These are phyloP conservation scores for Operophtera brumata DNA, from an alignment of 2,888 invertebrate genomes.

Conservation along the genomic window DNA sequence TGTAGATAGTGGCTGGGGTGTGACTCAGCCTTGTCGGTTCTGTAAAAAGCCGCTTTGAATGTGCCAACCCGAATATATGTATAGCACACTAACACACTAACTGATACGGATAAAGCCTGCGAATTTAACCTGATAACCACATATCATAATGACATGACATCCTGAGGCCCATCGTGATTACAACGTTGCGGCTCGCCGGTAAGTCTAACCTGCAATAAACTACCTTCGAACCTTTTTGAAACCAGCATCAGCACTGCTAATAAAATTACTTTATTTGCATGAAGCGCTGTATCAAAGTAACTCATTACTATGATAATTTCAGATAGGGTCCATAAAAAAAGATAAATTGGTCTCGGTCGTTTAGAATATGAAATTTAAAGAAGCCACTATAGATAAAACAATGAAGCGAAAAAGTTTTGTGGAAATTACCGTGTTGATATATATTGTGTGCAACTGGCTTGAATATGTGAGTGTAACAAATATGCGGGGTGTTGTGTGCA, in stretches of 20 bases:
- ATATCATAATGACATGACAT: constrained; percentile 33
- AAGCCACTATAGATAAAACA: constrained; percentile 14
- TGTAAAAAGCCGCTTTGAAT: not conserved
- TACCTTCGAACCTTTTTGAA: constrained; percentile 14
- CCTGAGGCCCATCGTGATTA: constrained; percentile 38
- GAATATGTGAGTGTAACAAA: constrained; percentile 21
- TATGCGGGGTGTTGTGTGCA: constrained; percentile 13
- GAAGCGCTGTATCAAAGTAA: constrained; percentile 30
- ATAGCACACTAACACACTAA: not conserved
- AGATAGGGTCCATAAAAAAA: constrained; percentile 35
- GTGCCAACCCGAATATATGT: not conserved
- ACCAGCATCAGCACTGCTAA: constrained; percentile 30
- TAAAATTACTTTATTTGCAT: constrained; percentile 35
- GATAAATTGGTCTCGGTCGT: constrained; percentile 31
- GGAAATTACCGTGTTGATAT: constrained; percentile 12
- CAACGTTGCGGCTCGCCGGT: constrained; percentile 30
- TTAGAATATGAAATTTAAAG: constrained; percentile 27
- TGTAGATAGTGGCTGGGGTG: too few species aligned
- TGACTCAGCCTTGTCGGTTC: too few species aligned
- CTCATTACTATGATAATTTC: constrained; percentile 43
- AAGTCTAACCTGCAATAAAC: constrained; percentile 31
- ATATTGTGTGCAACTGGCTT: constrained; percentile 20
- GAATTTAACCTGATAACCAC: constrained; percentile 31
- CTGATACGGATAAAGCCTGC: constrained; percentile 24
- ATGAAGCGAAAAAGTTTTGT: constrained; percentile 14